phyloP scores from a whole-genome alignment of 2,113 vertebrate genomes.

The Bubo bubo region DNA sequence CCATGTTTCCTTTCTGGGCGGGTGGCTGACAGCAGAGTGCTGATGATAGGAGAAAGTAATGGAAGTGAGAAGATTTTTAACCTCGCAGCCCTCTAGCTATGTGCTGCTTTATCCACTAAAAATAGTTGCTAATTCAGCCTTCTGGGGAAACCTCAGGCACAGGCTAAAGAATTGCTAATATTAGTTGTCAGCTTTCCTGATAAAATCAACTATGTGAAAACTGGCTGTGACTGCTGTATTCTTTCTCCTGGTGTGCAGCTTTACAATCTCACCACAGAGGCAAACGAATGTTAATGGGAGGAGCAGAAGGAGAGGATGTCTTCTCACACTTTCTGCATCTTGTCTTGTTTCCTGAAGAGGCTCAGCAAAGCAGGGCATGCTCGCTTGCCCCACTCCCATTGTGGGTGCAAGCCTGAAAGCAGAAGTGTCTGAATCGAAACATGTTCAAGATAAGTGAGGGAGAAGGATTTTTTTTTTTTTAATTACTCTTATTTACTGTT shows the following conservation, averaged over 20 bases:
- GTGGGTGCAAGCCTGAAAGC: not conserved
- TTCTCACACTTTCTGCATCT: not conserved
- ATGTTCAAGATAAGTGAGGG: not conserved
- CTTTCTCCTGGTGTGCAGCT: not conserved
- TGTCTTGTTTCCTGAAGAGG: not conserved
- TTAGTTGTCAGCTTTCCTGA: not conserved
- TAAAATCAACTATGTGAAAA: not conserved
- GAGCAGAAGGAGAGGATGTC: not conserved
- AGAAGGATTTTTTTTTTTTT: too few species aligned
- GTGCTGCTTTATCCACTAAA: not conserved
- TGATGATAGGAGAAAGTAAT: not conserved
- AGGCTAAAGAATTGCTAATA: not conserved
- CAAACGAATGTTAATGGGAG: not conserved
- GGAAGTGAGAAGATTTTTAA: not conserved
- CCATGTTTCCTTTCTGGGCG: not conserved
- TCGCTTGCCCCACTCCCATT: not conserved
- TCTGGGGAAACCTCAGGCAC: not conserved
- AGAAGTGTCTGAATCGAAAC: not conserved
- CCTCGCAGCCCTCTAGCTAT: not conserved
- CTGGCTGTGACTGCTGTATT: not conserved
- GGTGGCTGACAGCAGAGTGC: not conserved
- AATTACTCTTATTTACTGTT: not conserved
- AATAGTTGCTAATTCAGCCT: not conserved
- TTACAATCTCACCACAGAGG: too few species aligned
- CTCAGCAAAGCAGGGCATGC: rapidly evolving